These are phyloP conservation scores for Acleris cristana DNA, from an alignment of 2,888 invertebrate species.

Conservation along the genomic window DNA sequence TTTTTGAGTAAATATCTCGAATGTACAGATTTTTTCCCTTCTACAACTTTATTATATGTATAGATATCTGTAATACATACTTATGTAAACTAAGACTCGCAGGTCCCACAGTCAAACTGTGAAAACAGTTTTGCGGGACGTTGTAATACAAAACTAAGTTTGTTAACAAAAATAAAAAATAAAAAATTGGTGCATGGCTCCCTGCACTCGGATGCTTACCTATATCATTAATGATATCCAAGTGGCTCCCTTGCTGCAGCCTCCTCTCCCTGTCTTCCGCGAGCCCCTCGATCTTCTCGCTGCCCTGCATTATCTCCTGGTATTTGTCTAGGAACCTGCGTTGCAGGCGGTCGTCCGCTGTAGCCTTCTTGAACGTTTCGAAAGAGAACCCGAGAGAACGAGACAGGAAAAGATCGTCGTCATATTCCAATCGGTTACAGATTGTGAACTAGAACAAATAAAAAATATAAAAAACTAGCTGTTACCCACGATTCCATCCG, in stretches of 20 bases:
- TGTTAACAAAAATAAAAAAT: too few species aligned
- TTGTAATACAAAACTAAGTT: too few species aligned
- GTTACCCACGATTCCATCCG: too few species aligned
- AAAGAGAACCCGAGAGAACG: conserved; percentile 56
- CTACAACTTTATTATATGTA: too few species aligned
- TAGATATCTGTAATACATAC: too few species aligned
- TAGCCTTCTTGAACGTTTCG: conserved; percentile 43
- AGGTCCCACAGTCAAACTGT: too few species aligned
- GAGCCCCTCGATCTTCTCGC: conserved; percentile 53
- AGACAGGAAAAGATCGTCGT: conserved; percentile 50
- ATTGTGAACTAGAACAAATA: background rate
- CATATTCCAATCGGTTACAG: background rate
- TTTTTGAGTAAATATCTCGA: too few species aligned
- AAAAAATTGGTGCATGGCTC: too few species aligned
- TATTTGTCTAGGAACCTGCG: conserved; percentile 58
- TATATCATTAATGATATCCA: conserved; percentile 46
- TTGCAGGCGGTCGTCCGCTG: conserved; percentile 48
- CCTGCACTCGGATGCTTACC: conserved; percentile 43
- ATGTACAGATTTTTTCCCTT: too few species aligned
- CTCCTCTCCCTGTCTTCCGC: conserved; percentile 49
- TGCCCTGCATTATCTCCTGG: conserved; percentile 58
- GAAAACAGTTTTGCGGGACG: too few species aligned
- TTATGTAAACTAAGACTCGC: too few species aligned
- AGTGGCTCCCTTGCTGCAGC: conserved; percentile 49
- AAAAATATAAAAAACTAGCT: background rate